Evolutionary conservation across 2,797 vertebrate genomes (phyloP).

Genomic region (Poeciliopsis paucimaculata): DNA sequence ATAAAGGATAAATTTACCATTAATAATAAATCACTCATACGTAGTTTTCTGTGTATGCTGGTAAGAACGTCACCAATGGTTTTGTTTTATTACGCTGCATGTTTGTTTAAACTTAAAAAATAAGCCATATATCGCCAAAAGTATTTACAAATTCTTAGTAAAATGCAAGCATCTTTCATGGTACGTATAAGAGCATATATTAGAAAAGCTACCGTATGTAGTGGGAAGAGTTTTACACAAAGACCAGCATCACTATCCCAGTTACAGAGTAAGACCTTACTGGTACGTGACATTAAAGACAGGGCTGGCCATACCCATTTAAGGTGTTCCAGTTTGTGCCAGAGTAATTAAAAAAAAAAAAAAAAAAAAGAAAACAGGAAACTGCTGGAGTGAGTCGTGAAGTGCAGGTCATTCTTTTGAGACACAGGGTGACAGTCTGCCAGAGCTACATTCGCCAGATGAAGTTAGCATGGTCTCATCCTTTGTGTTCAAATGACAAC

Average conservation of each 20-base stretch:
- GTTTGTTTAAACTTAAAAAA: background rate
- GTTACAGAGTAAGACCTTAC: constrained; percentile 37
- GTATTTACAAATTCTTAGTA: no score
- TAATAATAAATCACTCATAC: background rate
- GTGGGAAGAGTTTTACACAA: constrained; percentile 17
- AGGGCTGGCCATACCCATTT: constrained; percentile 52
- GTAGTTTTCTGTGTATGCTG: background rate
- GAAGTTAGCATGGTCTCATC: constrained; percentile 56
- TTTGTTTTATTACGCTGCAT: background rate
- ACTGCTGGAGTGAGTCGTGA: constrained; percentile 62
- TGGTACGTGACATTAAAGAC: constrained; percentile 52
- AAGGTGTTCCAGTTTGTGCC: constrained; percentile 55
- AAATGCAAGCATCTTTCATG: background rate
- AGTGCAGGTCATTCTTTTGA: constrained; percentile 64
- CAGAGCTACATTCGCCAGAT: constrained; percentile 40
- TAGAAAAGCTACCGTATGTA: constrained; percentile 11
- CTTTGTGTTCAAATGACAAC: constrained; percentile 45
- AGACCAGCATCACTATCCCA: constrained; percentile 29
- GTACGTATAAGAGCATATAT: background rate
- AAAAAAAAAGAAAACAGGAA: constrained; percentile 8
- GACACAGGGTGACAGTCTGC: constrained; percentile 56
- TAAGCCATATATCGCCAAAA: background rate
- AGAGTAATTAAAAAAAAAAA: constrained; percentile 64
- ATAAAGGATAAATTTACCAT: background rate
- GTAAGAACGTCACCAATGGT: background rate